Evolutionary conservation across 2,888 invertebrate genomes (phyloP).

Genomic region (Amaurobius ferox): DNA sequence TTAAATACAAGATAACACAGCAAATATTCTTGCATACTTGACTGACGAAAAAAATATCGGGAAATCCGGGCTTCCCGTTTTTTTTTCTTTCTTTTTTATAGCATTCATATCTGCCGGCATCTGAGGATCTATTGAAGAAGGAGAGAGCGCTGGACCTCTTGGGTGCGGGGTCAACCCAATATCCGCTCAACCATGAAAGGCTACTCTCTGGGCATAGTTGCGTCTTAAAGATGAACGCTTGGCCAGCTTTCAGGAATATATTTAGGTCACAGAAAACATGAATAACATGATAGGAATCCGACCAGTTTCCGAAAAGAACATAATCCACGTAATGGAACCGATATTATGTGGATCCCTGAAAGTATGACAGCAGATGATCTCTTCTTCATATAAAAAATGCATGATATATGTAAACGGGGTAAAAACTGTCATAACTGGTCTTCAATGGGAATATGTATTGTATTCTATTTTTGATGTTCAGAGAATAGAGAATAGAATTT

Average conservation of each 20-base stretch:
- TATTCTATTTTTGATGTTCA: no score
- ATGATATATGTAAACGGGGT: no score
- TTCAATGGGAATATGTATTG: no score
- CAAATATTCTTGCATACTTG: neutral
- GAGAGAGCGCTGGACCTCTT: neutral
- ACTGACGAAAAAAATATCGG: neutral
- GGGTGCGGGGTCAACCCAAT: slow-evolving; percentile 14
- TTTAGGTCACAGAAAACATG: neutral
- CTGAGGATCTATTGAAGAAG: slow-evolving; percentile 6
- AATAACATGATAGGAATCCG: slow-evolving; percentile 6
- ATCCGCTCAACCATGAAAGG: slow-evolving; percentile 7
- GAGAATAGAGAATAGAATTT: no score
- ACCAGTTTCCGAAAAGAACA: neutral
- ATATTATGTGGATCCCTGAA: neutral
- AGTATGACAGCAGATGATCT: neutral
- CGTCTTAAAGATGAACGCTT: slow-evolving; percentile 7
- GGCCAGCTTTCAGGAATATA: slow-evolving; percentile 20
- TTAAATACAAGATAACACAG: no score
- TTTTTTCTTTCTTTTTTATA: neutral
- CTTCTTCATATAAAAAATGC: no score
- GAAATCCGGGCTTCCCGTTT: slow-evolving; percentile 11
- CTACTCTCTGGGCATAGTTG: neutral
- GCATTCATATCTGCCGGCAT: slow-evolving; percentile 16
- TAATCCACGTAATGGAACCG: neutral
- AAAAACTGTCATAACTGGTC: no score